Percentiles rank a stretch among this genome's conserved stretches.
These are phyloP conservation scores for Leptestheria dahalacensis DNA, from an alignment of 1,140 invertebrate genomes.

Conservation along the genomic window DNA sequence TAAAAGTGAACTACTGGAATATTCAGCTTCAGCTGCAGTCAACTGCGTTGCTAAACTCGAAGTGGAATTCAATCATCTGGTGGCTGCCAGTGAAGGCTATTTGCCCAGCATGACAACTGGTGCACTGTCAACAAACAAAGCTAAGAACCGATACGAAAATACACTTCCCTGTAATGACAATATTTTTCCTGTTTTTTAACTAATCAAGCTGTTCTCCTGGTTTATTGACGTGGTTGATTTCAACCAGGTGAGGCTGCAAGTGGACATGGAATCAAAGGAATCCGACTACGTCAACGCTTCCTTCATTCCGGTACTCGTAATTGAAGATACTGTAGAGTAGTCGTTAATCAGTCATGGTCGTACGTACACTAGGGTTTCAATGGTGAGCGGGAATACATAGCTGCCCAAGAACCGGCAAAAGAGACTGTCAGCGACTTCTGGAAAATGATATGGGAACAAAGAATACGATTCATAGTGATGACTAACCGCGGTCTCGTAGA, in stretches of 20 bases:
- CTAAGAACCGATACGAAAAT: neutral
- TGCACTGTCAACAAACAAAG: neutral
- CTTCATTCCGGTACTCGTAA: neutral
- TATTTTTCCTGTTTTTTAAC: neutral
- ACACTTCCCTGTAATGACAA: neutral
- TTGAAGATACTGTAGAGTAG: neutral
- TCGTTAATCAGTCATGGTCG: neutral
- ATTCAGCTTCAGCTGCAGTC: too few relatives aligned
- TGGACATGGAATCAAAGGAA: neutral
- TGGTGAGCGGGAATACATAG: slow-evolving; percentile 27
- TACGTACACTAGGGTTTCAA: slow-evolving; percentile 19
- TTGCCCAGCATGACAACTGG: too few relatives aligned
- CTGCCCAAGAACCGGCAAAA: slow-evolving; percentile 31
- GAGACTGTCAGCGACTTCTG: slow-evolving; percentile 34
- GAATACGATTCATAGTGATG: slow-evolving; percentile 33
- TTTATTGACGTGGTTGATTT: neutral
- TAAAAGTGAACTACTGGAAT: too few relatives aligned
- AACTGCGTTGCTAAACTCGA: too few relatives aligned
- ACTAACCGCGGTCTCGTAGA: slow-evolving; percentile 29
- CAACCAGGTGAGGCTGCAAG: neutral
- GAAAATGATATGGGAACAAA: slow-evolving; percentile 36
- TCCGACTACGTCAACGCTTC: slow-evolving; percentile 1
- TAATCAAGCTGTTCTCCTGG: neutral
- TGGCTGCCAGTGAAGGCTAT: too few relatives aligned
- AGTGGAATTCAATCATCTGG: too few relatives aligned